Evolutionary conservation across 1,140 invertebrate genomes (phyloP), one percentile per base, ranked within the genome.

Genomic region (Eciton burchellii): DNA sequence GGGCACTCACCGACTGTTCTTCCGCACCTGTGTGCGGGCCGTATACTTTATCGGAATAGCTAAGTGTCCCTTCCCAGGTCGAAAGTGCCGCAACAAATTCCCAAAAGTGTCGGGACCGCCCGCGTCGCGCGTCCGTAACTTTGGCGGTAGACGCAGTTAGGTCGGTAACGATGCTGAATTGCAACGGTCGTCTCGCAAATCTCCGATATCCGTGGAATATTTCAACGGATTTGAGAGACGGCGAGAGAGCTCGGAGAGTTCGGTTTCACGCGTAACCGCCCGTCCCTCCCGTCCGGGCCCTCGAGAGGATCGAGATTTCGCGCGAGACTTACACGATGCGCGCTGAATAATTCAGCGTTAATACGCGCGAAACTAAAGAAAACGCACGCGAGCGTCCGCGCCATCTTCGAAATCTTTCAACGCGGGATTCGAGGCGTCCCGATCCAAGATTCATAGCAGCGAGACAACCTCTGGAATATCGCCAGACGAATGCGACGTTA

Each of bases 21-120:
- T 63, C 29, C 54, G 72, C 60, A 66, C 47, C 43, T 81, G 62
- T 60, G 83, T 47, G 85, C 45, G 74, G 76, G 79, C 24, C 66
- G 45, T 49, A 81, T 86, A 83, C 81, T 87, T 79, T 66, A 24
- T 66, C 45, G 65, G n/a, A 81, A 81, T 87, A 81, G 81, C 49
- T 54, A 62, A 71, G 63, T 57, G 24, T 79, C 56, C 12, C 65
- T 70, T 57, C 81, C 41, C 21, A 63, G 84, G 73, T 87, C 72
- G 26, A 54, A 85, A 82, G 52, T 68, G 24, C 49, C 45, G 65
- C 65, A 52, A 82, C 45, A 45, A 83, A 76, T 83, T 62, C 12
- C 29, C 41, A 83, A 70, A 71, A 81, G 29, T 76, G 49, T n/a
- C 19, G 14, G 41, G 14, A 76, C 35, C 12, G 14, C 19, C 57